Percentiles rank a stretch among this genome's conserved stretches.
These are phyloP conservation scores for Chiloscyllium punctatum DNA, from an alignment of 2,797 vertebrate species.

Conservation along the genomic window DNA sequence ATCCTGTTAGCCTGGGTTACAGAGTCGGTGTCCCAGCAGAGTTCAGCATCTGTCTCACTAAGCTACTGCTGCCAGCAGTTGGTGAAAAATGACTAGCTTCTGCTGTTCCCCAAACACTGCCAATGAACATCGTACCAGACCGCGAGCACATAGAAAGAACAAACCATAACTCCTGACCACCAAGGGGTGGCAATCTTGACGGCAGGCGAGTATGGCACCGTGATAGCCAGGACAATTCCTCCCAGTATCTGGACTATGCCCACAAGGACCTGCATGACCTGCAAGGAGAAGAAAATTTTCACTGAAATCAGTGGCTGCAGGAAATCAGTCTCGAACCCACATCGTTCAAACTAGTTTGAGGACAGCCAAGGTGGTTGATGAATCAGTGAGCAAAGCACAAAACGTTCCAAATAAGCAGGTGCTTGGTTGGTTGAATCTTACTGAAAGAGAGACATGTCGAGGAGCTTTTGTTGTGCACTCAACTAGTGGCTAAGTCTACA, in stretches of 20 bases:
- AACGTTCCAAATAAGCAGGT: too few relatives aligned
- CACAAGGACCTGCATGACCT: neutral
- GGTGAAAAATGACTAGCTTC: too few relatives aligned
- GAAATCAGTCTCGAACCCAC: neutral
- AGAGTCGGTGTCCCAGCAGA: too few relatives aligned
- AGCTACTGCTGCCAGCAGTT: neutral
- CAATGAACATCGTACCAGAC: neutral
- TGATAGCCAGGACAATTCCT: neutral
- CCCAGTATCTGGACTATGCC: neutral
- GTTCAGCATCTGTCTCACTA: too few relatives aligned
- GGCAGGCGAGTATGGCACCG: neutral
- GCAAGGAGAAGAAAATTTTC: neutral
- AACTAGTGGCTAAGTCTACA: too few relatives aligned
- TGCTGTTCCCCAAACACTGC: neutral
- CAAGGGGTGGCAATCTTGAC: neutral
- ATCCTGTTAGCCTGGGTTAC: too few relatives aligned
- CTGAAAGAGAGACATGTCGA: too few relatives aligned
- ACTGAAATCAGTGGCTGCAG: neutral
- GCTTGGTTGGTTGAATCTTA: too few relatives aligned
- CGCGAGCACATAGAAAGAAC: neutral
- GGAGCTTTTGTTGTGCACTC: too few relatives aligned
- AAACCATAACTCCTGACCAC: slow-evolving; percentile 7
- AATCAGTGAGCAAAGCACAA: neutral
- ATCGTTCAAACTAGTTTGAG: too few relatives aligned
- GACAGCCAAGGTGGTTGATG: neutral